Conservation (phyloP, 2,113 vertebrate genomes). For the Lepus timidus region DNA sequence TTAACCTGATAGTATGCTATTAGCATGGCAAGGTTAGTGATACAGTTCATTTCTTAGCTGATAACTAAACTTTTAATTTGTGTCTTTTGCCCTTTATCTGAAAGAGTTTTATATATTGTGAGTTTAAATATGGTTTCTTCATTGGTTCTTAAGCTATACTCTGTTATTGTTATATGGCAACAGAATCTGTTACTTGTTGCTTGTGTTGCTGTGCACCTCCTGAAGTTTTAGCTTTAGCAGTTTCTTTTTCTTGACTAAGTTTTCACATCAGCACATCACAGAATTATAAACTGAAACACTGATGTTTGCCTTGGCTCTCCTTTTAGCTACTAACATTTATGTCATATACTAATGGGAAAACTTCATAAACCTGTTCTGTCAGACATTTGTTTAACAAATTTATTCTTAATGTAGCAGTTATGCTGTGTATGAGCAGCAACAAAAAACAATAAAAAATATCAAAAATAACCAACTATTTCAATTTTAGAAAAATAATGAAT, state of each 20-base stretch:
- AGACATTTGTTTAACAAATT: not conserved
- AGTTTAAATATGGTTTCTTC: slow-evolving; percentile 19
- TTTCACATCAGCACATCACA: slow-evolving; percentile 27
- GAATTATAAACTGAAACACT: slow-evolving; percentile 3
- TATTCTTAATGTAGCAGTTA: slow-evolving; percentile 10
- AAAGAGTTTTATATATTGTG: not conserved
- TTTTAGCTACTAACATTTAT: not conserved
- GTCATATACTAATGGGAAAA: slow-evolving; percentile 12
- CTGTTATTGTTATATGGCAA: not conserved
- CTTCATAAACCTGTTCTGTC: not conserved
- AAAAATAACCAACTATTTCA: slow-evolving; percentile 45
- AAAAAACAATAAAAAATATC: not conserved
- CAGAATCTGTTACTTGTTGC: slow-evolving; percentile 6
- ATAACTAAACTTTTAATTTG: slow-evolving; percentile 13
- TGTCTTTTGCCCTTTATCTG: not conserved
- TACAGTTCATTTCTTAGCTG: slow-evolving; percentile 31
- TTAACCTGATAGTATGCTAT: not conserved
- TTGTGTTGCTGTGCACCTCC: not conserved
- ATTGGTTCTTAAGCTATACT: not conserved
- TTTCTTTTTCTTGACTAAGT: slow-evolving; percentile 39
- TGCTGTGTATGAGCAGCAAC: not conserved
- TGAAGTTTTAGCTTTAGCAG: not conserved
- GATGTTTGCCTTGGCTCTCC: not conserved
- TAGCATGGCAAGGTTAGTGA: not conserved
- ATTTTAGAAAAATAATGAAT: slow-evolving; percentile 14